Evolutionary conservation across 2,888 invertebrate genomes (phyloP).

Genomic region (Bombyx huttoni): DNA sequence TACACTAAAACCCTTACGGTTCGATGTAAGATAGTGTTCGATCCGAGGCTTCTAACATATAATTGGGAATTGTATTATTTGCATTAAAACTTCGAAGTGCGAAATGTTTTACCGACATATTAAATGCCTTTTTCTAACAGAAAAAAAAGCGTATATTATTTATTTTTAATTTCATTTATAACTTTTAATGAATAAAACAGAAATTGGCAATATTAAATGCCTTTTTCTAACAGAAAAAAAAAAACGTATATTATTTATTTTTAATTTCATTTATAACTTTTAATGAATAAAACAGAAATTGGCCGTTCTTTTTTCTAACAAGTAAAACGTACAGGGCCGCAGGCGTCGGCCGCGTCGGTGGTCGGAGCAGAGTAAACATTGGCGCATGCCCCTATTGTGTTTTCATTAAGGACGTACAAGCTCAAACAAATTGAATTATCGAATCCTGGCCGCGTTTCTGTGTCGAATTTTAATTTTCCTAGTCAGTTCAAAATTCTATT

Average conservation of each 20-base stretch:
- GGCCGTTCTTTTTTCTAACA: not conserved
- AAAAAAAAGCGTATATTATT: too few species aligned
- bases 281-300: not conserved
- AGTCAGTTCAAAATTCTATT: not conserved
- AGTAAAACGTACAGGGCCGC: not conserved
- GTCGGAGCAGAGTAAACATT: constrained; percentile 17
- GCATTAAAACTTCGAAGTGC: too few species aligned
- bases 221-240: too few species aligned
- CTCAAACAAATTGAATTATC: constrained; percentile 18
- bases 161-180: not conserved
- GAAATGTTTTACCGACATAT: too few species aligned
- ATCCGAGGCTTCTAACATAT: too few species aligned
- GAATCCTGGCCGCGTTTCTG: constrained; percentile 10
- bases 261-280: not conserved
- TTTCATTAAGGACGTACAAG: constrained; percentile 29
- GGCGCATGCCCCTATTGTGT: constrained; percentile 25
- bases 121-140: too few species aligned
- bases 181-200: not conserved
- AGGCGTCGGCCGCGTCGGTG: constrained; percentile 3
- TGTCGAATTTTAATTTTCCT: not conserved
- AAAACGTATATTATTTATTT: not conserved
- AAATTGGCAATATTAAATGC: not conserved
- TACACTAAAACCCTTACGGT: too few species aligned
- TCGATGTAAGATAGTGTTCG: too few species aligned
- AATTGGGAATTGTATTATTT: too few species aligned